These are phyloP conservation scores for Chaenodraco wilsoni DNA, from an alignment of 2,797 vertebrate genomes.

Conservation along the genomic window DNA sequence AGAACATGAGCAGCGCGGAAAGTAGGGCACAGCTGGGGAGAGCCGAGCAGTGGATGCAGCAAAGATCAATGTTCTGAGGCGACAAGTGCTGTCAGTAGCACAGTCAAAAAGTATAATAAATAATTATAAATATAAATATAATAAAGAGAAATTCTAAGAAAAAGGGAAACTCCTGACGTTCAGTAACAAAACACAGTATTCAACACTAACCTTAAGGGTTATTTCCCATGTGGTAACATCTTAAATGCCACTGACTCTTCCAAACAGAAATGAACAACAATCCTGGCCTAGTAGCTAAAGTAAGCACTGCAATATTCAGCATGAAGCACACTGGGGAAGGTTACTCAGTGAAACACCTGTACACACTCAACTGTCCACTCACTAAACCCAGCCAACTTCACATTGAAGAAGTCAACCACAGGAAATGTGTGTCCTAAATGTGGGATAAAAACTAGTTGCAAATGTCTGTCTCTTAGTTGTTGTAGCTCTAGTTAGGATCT, in stretches of 20 bases:
- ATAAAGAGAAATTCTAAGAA: slow-evolving; percentile 8
- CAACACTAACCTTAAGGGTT: slow-evolving; percentile 9
- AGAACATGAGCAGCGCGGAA: slow-evolving; percentile 60
- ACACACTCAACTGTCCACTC: too few species aligned
- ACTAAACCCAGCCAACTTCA: background rate
- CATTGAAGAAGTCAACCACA: background rate
- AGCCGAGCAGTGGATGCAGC: slow-evolving; percentile 52
- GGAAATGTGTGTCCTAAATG: background rate
- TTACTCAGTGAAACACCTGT: too few species aligned
- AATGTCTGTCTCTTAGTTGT: background rate
- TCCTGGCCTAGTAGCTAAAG: slow-evolving; percentile 14
- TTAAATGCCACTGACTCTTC: slow-evolving; percentile 24
- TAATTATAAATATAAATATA: background rate
- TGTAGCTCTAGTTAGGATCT: background rate
- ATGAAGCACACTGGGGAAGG: slow-evolving; percentile 18
- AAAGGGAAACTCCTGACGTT: slow-evolving; percentile 1
- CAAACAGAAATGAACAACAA: slow-evolving; percentile 24
- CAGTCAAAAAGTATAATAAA: slow-evolving; percentile 7
- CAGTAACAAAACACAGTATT: slow-evolving; percentile 11
- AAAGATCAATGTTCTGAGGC: slow-evolving; percentile 57
- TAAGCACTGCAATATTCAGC: slow-evolving; percentile 13
- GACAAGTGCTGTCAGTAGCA: slow-evolving; percentile 50
- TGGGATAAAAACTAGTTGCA: background rate
- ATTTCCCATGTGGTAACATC: slow-evolving; percentile 22
- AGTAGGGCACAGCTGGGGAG: slow-evolving; percentile 79